Percentiles rank a stretch among this genome's conserved stretches.
Conservation (phyloP, 2,888 invertebrate genomes). For the Morpho deidamia region DNA sequence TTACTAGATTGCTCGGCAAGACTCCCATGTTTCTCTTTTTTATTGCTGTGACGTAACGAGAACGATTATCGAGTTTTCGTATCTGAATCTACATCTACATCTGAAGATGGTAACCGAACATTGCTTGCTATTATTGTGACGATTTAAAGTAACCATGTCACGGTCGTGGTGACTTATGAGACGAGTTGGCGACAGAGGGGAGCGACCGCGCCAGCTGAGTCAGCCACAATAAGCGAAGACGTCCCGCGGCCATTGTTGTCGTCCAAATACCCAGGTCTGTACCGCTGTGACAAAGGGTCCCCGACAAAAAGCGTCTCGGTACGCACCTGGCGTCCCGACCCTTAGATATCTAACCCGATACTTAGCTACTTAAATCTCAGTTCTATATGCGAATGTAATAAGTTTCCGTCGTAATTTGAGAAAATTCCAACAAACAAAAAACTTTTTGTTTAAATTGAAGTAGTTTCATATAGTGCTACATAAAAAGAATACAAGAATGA, state of each 20-base stretch:
- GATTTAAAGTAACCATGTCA: slow-evolving; percentile 38
- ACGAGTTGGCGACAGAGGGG: slow-evolving; percentile 35
- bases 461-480: too few relatives aligned
- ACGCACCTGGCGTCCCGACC: slow-evolving; percentile 67
- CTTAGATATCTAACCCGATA: slow-evolving; percentile 52
- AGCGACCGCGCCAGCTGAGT: slow-evolving; percentile 65
- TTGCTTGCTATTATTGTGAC: slow-evolving; percentile 20
- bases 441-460: background rate
- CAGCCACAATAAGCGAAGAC: slow-evolving; percentile 69
- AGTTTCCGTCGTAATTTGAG: slow-evolving; percentile 48
- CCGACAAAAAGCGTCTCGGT: slow-evolving; percentile 62
- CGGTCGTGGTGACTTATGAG: slow-evolving; percentile 48
- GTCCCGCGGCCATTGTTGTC: slow-evolving; percentile 68
- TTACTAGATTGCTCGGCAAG: too few relatives aligned
- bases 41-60: too few relatives aligned
- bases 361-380: slow-evolving; percentile 40
- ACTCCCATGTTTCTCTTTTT: too few relatives aligned
- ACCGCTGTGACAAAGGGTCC: slow-evolving; percentile 38
- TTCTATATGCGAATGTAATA: slow-evolving; percentile 31
- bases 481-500: too few relatives aligned
- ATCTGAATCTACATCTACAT: background rate
- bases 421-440: slow-evolving; percentile 26
- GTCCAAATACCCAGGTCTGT: slow-evolving; percentile 36
- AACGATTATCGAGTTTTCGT: background rate
- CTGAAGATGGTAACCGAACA: slow-evolving; percentile 18